A percentile compares a stretch with the other conserved stretches of the same genome.
These are phyloP conservation scores for Tenthredo livida DNA, from an alignment of 2,888 invertebrate species.

Conservation along the genomic window DNA sequence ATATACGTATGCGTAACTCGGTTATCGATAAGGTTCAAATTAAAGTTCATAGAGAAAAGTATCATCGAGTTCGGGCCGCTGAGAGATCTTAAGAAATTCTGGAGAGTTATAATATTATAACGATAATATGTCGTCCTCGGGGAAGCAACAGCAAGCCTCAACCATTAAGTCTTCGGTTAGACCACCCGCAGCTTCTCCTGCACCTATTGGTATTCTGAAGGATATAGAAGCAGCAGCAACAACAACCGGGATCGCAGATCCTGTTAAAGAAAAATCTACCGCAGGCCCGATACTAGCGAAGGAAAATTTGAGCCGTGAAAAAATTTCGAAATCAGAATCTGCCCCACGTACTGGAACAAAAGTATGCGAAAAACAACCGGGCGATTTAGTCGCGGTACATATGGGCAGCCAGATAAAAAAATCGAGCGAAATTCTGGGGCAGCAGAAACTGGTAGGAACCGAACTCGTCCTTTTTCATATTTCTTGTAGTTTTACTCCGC, in stretches of 20 bases:
- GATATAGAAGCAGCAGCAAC: neutral
- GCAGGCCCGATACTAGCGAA: neutral
- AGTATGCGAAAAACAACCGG: neutral
- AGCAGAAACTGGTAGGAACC: conserved; percentile 2
- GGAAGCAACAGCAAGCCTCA: conserved; percentile 13
- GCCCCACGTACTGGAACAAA: neutral
- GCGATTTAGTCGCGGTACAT: neutral
- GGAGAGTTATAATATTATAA: neutral
- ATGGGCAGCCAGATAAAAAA: neutral
- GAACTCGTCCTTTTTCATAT: neutral
- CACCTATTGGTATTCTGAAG: conserved; percentile 1
- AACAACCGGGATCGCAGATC: neutral
- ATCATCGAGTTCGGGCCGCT: neutral
- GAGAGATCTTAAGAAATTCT: neutral
- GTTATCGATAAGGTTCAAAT: conserved; percentile 1
- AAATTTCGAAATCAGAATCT: neutral
- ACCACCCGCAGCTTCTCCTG: neutral
- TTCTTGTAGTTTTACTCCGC: neutral
- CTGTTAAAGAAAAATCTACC: conserved; percentile 1
- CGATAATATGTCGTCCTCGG: conserved; percentile 30
- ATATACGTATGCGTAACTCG: neutral
- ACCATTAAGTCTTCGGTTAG: neutral
- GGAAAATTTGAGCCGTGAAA: neutral
- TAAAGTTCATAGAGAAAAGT: neutral
- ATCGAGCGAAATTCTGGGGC: neutral